Percentiles rank a stretch among this genome's conserved stretches.
These are phyloP conservation scores for Drosophila equinoxialis DNA, from an alignment of 1,140 invertebrate genomes.

Conservation along the genomic window DNA sequence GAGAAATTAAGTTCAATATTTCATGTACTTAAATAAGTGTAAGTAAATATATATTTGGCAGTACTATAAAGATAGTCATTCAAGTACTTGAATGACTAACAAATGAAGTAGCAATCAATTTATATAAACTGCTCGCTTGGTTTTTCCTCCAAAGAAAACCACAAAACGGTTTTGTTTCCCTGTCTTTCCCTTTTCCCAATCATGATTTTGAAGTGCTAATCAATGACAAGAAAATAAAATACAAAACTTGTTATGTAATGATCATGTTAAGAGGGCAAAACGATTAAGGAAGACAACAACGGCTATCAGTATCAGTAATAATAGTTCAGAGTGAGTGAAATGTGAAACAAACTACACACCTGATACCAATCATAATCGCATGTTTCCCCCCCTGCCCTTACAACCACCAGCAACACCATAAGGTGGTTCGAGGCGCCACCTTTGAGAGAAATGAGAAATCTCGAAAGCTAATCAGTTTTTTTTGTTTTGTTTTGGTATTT, in stretches of 20 bases:
- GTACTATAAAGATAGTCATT: too few relatives aligned
- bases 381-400: too few relatives aligned
- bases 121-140: background rate
- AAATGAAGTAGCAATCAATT: background rate
- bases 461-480: slow-evolving; percentile 42
- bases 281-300: slow-evolving; percentile 4
- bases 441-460: slow-evolving; percentile 43
- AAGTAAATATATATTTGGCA: background rate
- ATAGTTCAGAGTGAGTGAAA: slow-evolving; percentile 23
- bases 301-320: slow-evolving; percentile 30
- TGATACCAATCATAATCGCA: slow-evolving; percentile 28
- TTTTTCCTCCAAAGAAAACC: background rate
- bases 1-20: background rate
- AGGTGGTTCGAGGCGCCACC: slow-evolving; percentile 24
- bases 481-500: slow-evolving; percentile 5
- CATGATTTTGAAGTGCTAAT: slow-evolving; percentile 55
- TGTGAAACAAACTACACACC: slow-evolving; percentile 31
- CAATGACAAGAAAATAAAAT: slow-evolving; percentile 52
- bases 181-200: background rate
- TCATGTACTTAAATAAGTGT: too few relatives aligned
- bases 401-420: too few relatives aligned
- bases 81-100: too few relatives aligned
- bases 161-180: background rate
- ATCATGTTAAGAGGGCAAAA: slow-evolving; percentile 12
- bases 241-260: slow-evolving; percentile 39